Evolutionary conservation across 2,888 invertebrate genomes (phyloP), one percentile per base, ranked within the genome.

Genomic region (Pardosa pseudoannulata): DNA sequence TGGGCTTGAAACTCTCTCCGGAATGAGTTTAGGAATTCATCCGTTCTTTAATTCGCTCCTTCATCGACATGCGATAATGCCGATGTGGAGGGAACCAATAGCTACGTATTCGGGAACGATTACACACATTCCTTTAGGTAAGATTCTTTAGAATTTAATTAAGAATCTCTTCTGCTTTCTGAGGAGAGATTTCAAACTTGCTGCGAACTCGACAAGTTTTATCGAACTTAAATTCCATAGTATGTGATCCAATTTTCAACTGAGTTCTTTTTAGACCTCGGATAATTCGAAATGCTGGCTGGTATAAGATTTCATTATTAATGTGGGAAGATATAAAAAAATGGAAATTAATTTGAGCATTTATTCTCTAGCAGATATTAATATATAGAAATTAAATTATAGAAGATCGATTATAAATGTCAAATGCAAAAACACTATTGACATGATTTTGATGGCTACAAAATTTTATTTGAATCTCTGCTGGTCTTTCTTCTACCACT

Each of bases 91-190:
- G 41, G 16, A 46, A 16, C 41, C 6, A 46, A 46, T 46, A 46
- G 41, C 6, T 46, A 11, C 16, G 41, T 16, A 6, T 16, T 46
- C 41, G 41, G 6, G 9, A 46, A 46, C 16, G 41, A 46, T 46
- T 46, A 46, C 41, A 46, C 41, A 46, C 41, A 46, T 46, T 46
- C 41, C 41, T 46, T 16, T 2, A 46, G 41, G 41, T 11, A 46
- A 46, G 41, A 46, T 46, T 46, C 41, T 46, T 46, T 46, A 46
- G 41, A 46, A 46, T 46, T 46, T 46, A 46, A 46, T 46, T 46
- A 16, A 46, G 41, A 46, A 46, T 46, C 41, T 46, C 41, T 46
- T 16, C 41, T 46, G 1, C 41, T 46, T 46, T 46, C 6, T n/a
- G 9, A 16, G 41, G 41, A 46, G 16, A 46, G 41, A 46, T 46